Conservation (phyloP, 2,888 invertebrate species). For the Cinara cedri region DNA sequence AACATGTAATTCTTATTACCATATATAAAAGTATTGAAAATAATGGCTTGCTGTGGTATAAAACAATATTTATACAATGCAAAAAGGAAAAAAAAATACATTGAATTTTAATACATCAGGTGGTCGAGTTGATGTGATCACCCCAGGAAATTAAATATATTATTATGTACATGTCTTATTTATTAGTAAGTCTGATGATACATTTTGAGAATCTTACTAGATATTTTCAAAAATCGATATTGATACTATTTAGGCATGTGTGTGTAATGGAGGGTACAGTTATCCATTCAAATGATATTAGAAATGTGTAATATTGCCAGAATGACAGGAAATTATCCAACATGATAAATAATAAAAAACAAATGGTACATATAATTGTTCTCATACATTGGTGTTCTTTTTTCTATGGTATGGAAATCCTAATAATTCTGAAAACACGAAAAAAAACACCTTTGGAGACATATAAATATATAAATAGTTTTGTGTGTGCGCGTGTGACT, state of each 20-base stretch:
- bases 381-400: too few relatives aligned
- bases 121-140: conserved; percentile 44
- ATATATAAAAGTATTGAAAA: conserved; percentile 49
- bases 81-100: conserved; percentile 15
- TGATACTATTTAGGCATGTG: neutral
- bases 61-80: conserved; percentile 37
- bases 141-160: conserved; percentile 39
- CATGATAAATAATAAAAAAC: too few relatives aligned
- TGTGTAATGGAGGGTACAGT: neutral
- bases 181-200: conserved; percentile 13
- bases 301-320: too few relatives aligned
- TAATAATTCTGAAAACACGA: too few relatives aligned
- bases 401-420: too few relatives aligned
- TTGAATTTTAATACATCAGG: conserved; percentile 41
- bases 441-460: neutral
- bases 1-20: conserved; percentile 10
- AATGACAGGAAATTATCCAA: too few relatives aligned
- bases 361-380: too few relatives aligned
- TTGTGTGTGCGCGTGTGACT: neutral
- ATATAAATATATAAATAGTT: neutral
- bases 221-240: neutral
- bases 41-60: conserved; percentile 36
- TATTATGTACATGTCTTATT: conserved; percentile 10
- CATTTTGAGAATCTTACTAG: conserved; percentile 14
- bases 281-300: too few relatives aligned